phyloP scores from a whole-genome alignment of 1,140 invertebrate genomes.

The Drosophila orena region DNA sequence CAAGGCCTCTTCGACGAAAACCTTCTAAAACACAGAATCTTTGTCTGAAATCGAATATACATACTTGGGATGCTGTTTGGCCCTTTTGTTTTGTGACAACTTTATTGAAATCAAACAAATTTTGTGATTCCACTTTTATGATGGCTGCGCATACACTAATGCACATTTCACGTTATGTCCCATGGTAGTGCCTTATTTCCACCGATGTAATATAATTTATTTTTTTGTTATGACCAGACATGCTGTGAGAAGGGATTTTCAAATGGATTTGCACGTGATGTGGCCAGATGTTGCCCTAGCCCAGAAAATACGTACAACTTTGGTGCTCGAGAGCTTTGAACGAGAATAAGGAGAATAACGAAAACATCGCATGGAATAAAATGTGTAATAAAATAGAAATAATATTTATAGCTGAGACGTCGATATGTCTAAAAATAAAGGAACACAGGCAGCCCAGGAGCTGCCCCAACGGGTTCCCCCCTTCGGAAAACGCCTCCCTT shows the following conservation, averaged over 20 bases:
- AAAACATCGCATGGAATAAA: constrained; percentile 73
- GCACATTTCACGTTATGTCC: constrained; percentile 15
- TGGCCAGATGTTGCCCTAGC: constrained; percentile 47
- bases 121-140: constrained; percentile 10
- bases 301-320: constrained; percentile 1
- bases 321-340: not conserved
- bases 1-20: not conserved
- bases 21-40: not conserved
- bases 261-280: constrained; percentile 65
- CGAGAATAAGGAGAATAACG: constrained; percentile 27
- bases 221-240: constrained; percentile 32
- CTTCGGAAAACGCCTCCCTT: constrained; percentile 2
- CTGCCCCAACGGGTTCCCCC: constrained; percentile 14
- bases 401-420: constrained; percentile 83
- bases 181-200: constrained; percentile 9
- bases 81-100: constrained; percentile 31
- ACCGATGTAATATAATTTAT: constrained; percentile 46
- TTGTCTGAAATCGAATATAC: constrained; percentile 21
- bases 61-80: constrained; percentile 27
- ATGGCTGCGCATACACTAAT: constrained; percentile 23
- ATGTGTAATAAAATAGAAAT: constrained; percentile 84
- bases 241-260: constrained; percentile 9
- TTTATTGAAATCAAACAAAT: constrained; percentile 42
- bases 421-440: constrained; percentile 79
- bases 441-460: constrained; percentile 32